Evolutionary conservation across 2,113 vertebrate genomes (phyloP), one percentile per base, ranked within the genome.

Genomic region (Meriones unguiculatus): DNA sequence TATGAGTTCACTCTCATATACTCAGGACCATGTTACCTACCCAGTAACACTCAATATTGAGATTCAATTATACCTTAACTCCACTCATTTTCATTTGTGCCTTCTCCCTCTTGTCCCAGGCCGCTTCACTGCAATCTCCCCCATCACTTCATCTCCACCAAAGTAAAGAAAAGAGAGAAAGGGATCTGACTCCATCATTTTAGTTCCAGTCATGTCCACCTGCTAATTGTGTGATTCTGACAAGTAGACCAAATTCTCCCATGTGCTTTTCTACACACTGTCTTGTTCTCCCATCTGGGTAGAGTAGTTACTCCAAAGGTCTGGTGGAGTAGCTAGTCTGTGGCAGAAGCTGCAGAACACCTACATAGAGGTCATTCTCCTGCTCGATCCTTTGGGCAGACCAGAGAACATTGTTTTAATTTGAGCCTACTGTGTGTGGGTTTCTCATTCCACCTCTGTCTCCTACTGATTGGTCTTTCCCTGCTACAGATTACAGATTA

Each of bases 21-120:
- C 70, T 95, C 81, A 81, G 87, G 38, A 67, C n/a, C 91, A 93
- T 30, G 28, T 69, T 69, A 38, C 24, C 38, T 72, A 65, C 65
- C 54, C 20, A n/a, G 30, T 54, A 93, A 41, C 59, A 35, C 22
- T 15, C 9, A 86, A n/a, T 52, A 72, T 65, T 50, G 9, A 54
- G 62, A 62, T 9, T 86, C 9, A 10, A 2, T 64, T 69, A 52
- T 24, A 73, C 32, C 9, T 13, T 41, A 78, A 38, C 28, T 65
- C 76, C 4, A 18, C 57, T 72, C 54, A 38, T 50, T 96, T 12
- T 86, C 59, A n/a, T 30, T n/a, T 35, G 50, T 30, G 18, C 76
- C 32, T 78, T 54, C 28, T 52, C 15, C 76, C 50, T 35, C n/a
- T 89, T 84, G 35, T 59, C 10, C 11, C 4, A 8, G 32, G 80